Base-by-base conservation (phyloP, 2,888 invertebrate species). In the Synanthedon myopaeformis region DNA sequence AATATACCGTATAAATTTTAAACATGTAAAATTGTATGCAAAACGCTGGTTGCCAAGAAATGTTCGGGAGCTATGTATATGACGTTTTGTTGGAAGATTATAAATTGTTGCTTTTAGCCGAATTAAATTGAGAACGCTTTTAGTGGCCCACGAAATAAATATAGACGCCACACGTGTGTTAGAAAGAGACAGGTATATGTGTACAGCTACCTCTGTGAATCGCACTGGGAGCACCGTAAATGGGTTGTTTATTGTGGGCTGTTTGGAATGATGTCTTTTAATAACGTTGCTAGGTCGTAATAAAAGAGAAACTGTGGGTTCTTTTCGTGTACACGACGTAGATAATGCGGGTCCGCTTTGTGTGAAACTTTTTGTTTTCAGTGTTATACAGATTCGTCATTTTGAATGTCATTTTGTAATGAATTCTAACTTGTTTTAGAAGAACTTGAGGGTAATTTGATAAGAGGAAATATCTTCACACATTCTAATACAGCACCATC, bases 181-280 rank as follows among this genome's bases (percentile, higher is more conserved):
- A 2, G 3, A 49, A 49, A 2, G 51, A 51, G 12, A 41, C 51
- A 28, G 41, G 51, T 41, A 41, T 51, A 6, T n/a, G 10, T 41
- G 28, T 11, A 13, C 35, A 51, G 51, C n/a, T 35, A 13, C 61
- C 56, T 52, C 57, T 60, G 53, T 61, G 65, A 65, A 66, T 63
- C 67, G 67, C 57, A 56, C 56, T 54, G 59, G 58, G 61, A 58
- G 61, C 64, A 64, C 63, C 61, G 61, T 63, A 72, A 75, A 77
- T 75, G 72, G 66, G 69, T 76, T 77, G 75, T 77, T 78, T 76
- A 77, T 76, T 61, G 68, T 71, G 68, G 67, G 67, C 71, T 61
- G 64, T 76, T 73, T 60, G 66, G 63, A 75, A 70, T 77, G 69
- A 77, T 76, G 74, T 71, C 70, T 73, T 74, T 73, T 74, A 75